Base-by-base conservation (phyloP, 2,888 invertebrate genomes). In the Tortrix viridana region DNA sequence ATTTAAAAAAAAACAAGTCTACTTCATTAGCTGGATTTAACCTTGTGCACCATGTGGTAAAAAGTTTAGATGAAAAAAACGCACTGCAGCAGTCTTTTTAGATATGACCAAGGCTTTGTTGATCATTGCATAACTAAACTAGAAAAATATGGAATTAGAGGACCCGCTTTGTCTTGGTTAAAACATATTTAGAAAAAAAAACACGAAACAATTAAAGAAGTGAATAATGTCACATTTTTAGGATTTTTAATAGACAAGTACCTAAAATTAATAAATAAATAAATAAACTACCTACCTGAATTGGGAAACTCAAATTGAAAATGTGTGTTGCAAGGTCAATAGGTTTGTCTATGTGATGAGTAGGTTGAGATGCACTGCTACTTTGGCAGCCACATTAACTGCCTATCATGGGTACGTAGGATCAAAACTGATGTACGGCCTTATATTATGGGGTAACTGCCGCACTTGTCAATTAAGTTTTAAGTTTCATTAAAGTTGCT, bases 21-120 rank as follows among this genome's bases (percentile, higher is more conserved):
- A 47, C 47, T 1, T 14, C 47, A 14, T 19, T 56, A 12, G 62
- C 57, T n/a, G 47, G 57, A 19, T 62, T 62, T 37, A 47, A 47
- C 14, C 22, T 47, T 5, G 22, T 47, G 3, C 47, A 47, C 5
- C 14, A 47, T 14, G 18, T 47, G 3, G 22, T 14, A 12, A 47
- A 14, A 22, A 47, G 47, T 14, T 5, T 47, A 22, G 22, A 47
- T 18, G 22, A 9, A 2, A 47, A 22, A 22, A 14, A 46, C 20
- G 4, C 9, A 46, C 47, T 22, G 22, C 47, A 12, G 47, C 12
- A 5, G 7, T 47, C 2, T 47, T 47, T 47, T 22, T 47, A 20
- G 47, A 47, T 18, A 20, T 47, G 20, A 18, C 47, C 4, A 47
- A 47, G 18, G 47, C 47, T 47, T 18, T n/a, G 47, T 47, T 22